A percentile compares a stretch with the other conserved stretches of the same genome.
These are phyloP conservation scores for Sinodicranocentrus sp. DNA, from an alignment of 2,888 invertebrate species.

Conservation along the genomic window DNA sequence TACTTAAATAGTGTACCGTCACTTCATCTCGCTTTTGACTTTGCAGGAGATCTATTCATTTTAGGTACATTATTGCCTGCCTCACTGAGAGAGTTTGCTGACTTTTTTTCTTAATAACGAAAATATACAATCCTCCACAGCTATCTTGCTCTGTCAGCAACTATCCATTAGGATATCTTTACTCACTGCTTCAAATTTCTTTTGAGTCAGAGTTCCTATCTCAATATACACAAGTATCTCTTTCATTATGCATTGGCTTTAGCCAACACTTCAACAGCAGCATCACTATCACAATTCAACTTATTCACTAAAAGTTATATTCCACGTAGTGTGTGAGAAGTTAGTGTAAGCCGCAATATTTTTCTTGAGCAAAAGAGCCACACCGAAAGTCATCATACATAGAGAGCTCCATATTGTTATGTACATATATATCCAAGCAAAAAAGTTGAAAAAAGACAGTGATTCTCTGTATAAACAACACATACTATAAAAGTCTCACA, in stretches of 20 bases:
- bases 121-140: slow-evolving; percentile 40
- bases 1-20: not conserved
- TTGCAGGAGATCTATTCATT: slow-evolving; percentile 69
- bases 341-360: slow-evolving; percentile 55
- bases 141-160: slow-evolving; percentile 45
- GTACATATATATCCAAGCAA: too few species aligned
- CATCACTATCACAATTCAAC: slow-evolving; percentile 12
- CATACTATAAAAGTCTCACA: too few species aligned
- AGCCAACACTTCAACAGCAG: slow-evolving; percentile 17
- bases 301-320: slow-evolving; percentile 10
- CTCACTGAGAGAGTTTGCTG: slow-evolving; percentile 55
- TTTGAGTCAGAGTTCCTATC: slow-evolving; percentile 4
- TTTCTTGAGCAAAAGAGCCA: slow-evolving; percentile 51
- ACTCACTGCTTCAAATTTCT: not conserved
- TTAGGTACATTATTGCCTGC: slow-evolving; percentile 57
- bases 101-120: slow-evolving; percentile 53
- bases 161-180: slow-evolving; percentile 41
- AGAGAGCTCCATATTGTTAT: not conserved
- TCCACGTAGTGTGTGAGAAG: slow-evolving; percentile 20
- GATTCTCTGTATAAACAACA: not conserved
- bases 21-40: slow-evolving; percentile 44
- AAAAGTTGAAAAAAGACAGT: too few species aligned
- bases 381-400: slow-evolving; percentile 52
- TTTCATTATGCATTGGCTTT: slow-evolving; percentile 38
- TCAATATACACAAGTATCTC: slow-evolving; percentile 31